Evolutionary conservation across 2,888 invertebrate genomes (phyloP).

Genomic region (Melanostoma scalare): DNA sequence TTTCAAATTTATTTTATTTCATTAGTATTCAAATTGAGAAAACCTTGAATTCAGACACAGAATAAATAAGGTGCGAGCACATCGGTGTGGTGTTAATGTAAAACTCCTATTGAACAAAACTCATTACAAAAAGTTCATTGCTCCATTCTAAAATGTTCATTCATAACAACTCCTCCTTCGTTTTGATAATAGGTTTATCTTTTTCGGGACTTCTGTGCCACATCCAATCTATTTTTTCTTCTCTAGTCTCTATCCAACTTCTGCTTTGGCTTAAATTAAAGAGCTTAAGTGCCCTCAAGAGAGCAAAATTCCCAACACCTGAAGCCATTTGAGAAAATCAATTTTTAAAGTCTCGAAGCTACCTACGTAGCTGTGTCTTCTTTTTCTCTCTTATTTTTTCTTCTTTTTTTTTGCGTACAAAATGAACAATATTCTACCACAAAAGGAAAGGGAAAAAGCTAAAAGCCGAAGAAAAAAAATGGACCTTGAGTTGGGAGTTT

Average conservation of each 20-base stretch:
- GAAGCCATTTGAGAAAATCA: slow-evolving; percentile 57
- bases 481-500: background rate
- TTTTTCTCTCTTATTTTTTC: background rate
- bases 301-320: slow-evolving; percentile 42
- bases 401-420: background rate
- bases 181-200: slow-evolving; percentile 31
- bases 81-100: too few relatives aligned
- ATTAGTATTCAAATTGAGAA: too few relatives aligned
- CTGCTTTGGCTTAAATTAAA: slow-evolving; percentile 31
- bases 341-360: slow-evolving; percentile 46
- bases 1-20: too few relatives aligned
- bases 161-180: slow-evolving; percentile 36
- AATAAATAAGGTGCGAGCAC: too few relatives aligned
- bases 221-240: slow-evolving; percentile 35
- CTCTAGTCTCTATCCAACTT: background rate
- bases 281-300: slow-evolving; percentile 38
- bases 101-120: background rate
- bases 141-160: slow-evolving; percentile 38
- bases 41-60: too few relatives aligned
- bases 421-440: slow-evolving; percentile 6
- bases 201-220: slow-evolving; percentile 20
- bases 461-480: slow-evolving; percentile 10
- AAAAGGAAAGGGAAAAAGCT: slow-evolving; percentile 12
- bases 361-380: slow-evolving; percentile 2
- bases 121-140: slow-evolving; percentile 35